Conservation (phyloP, 2,797 vertebrate genomes). For the Channa striata region DNA sequence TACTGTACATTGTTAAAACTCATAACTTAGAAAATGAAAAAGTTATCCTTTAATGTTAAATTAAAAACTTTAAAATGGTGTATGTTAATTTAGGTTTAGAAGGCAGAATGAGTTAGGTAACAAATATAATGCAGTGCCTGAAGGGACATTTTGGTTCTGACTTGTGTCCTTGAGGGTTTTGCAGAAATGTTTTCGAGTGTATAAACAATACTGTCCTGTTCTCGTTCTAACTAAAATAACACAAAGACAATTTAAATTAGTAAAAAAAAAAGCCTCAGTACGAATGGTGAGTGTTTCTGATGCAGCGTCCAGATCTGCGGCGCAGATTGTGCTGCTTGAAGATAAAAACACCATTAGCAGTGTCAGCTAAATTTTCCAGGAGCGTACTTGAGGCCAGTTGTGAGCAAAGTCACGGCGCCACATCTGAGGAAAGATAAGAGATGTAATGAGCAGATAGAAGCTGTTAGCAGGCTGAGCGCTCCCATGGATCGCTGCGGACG, state of each 20-base stretch:
- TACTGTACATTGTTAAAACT: too few relatives aligned
- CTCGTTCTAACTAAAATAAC: not conserved
- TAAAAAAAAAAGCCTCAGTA: slow-evolving; percentile 4
- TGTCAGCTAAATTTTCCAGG: slow-evolving; percentile 50
- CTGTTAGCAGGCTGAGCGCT: not conserved
- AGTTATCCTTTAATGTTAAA: too few relatives aligned
- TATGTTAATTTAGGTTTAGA: too few relatives aligned
- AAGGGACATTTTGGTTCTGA: too few relatives aligned
- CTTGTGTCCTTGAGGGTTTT: not conserved
- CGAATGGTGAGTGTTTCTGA: slow-evolving; percentile 40
- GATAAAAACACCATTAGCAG: slow-evolving; percentile 49
- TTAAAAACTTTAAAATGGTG: too few relatives aligned
- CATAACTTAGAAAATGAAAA: too few relatives aligned
- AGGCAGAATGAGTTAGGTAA: too few relatives aligned
- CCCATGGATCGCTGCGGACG: not conserved
- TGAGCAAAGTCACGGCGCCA: slow-evolving; percentile 16
- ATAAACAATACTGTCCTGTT: not conserved
- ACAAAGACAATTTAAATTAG: slow-evolving; percentile 10
- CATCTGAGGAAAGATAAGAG: slow-evolving; percentile 47
- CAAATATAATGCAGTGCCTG: too few relatives aligned
- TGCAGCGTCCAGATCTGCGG: slow-evolving; percentile 40
- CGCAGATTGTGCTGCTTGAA: slow-evolving; percentile 33
- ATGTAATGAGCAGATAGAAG: slow-evolving; percentile 46
- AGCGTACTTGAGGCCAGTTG: not conserved
- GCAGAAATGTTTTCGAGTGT: not conserved